Base-by-base conservation (phyloP, 2,113 vertebrate species). In the Seriola quinqueradiata region DNA sequence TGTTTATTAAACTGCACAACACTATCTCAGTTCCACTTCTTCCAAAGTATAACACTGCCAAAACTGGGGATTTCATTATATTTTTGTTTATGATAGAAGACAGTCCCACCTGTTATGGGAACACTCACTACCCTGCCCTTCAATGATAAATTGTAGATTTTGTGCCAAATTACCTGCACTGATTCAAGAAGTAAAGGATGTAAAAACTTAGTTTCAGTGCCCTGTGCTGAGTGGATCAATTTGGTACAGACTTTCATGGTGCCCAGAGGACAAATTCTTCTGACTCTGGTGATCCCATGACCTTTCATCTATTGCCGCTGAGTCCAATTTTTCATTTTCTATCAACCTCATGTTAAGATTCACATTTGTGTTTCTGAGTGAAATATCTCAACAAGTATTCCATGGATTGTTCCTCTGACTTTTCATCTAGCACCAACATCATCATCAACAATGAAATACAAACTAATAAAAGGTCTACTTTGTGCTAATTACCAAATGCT, bases 1-100 rank as follows among this genome's bases (percentile, higher is more conserved):
- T 77, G 71, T 92, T 90, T 73, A 81, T 75, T 50, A 63, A 70
- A 81, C 58, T 68, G 70, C 63, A 81, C 6, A 50, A 69, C 0
- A 0, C 2, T 46, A 13, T 25, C 34, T 52, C 32, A 7, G 9
- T 32, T 63, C 28, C 52, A 68, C 19, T 19, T 40, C 13, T 38
- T 64, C 72, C 17, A n/a, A 80, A 83, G 44, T 46, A 25, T 58
- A 59, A 65, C 13, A 21, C n/a, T 60, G 13, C 4, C 3, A 10
- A 79, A 28, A 40, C 3, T 28, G 28, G 14, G 55, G 14, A 59
- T 67, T 77, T 60, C 19, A 38, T 46, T 46, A 42, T 55, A 57
- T 60, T 23, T 67, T 57, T 63, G 34, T 17, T 67, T 36, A 59
- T 73, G 38, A 23, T 28, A 60, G 38, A 21, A 12, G 52, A 52